These are phyloP conservation scores for Hestina assimilis DNA, from an alignment of 1,140 invertebrate species.

Conservation along the genomic window DNA sequence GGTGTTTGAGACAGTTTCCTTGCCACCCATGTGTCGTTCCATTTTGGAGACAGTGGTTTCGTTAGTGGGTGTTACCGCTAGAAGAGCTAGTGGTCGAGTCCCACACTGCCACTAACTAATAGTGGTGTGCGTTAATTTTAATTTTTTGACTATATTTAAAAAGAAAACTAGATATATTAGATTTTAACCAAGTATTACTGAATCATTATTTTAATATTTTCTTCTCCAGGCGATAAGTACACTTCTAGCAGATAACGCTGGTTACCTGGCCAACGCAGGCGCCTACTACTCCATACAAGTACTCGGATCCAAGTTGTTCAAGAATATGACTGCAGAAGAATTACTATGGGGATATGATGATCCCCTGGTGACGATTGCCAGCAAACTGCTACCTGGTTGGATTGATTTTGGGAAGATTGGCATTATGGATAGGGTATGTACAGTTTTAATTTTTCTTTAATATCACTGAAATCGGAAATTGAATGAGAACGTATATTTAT, in stretches of 20 bases:
- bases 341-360: conserved; percentile 94
- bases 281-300: conserved; percentile 81
- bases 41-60: too few relatives aligned
- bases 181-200: background rate
- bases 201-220: background rate
- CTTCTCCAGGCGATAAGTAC: conserved; percentile 81
- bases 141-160: too few relatives aligned
- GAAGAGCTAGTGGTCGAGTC: too few relatives aligned
- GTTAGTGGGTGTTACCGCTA: too few relatives aligned
- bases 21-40: too few relatives aligned
- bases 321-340: conserved; percentile 84
- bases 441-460: background rate
- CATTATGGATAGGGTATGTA: conserved; percentile 88
- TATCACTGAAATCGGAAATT: too few relatives aligned
- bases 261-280: conserved; percentile 81
- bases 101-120: too few relatives aligned
- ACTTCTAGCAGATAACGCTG: conserved; percentile 74
- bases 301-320: conserved; percentile 83
- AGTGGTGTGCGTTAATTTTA: too few relatives aligned
- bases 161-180: too few relatives aligned
- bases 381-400: conserved; percentile 84
- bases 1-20: too few relatives aligned
- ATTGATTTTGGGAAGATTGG: conserved; percentile 88
- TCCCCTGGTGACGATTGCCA: conserved; percentile 83
- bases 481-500: too few relatives aligned